Conservation (phyloP, 1,140 invertebrate genomes). For the Psilanteris sp. region DNA sequence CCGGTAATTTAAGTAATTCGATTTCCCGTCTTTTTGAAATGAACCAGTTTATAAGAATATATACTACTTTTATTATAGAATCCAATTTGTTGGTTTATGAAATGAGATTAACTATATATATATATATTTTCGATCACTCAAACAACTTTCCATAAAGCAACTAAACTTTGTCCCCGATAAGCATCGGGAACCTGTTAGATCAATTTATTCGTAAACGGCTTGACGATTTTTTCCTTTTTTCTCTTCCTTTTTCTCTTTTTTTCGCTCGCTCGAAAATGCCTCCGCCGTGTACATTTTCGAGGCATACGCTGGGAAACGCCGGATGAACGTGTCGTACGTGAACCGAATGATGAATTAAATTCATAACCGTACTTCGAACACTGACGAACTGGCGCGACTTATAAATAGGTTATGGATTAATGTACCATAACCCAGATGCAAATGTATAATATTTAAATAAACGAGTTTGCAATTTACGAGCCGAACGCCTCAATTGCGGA, state of each 20-base stretch:
- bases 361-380: conserved; percentile 37
- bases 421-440: conserved; percentile 44
- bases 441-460: conserved; percentile 39
- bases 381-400: conserved; percentile 1
- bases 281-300: conserved; percentile 13
- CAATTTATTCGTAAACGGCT: conserved; percentile 11
- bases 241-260: too few relatives aligned
- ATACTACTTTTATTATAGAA: too few relatives aligned
- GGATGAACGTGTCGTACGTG: conserved; percentile 40
- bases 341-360: conserved; percentile 21
- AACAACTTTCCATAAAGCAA: not conserved
- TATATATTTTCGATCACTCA: too few relatives aligned
- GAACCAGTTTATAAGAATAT: too few relatives aligned
- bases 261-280: conserved; percentile 4
- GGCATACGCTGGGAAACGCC: conserved; percentile 1
- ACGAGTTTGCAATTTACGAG: conserved; percentile 37
- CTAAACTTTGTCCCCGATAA: not conserved
- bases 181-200: conserved; percentile 4
- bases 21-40: too few relatives aligned
- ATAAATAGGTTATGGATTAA: conserved; percentile 44
- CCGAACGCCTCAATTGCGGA: conserved; percentile 5
- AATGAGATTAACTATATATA: too few relatives aligned
- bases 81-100: conserved; percentile 1
- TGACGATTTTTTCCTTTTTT: too few relatives aligned
- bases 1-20: too few relatives aligned